A percentile compares a stretch with the other conserved stretches of the same genome.
phyloP scores from a whole-genome alignment of 2,113 vertebrate species.

The Saccopteryx leptura region DNA sequence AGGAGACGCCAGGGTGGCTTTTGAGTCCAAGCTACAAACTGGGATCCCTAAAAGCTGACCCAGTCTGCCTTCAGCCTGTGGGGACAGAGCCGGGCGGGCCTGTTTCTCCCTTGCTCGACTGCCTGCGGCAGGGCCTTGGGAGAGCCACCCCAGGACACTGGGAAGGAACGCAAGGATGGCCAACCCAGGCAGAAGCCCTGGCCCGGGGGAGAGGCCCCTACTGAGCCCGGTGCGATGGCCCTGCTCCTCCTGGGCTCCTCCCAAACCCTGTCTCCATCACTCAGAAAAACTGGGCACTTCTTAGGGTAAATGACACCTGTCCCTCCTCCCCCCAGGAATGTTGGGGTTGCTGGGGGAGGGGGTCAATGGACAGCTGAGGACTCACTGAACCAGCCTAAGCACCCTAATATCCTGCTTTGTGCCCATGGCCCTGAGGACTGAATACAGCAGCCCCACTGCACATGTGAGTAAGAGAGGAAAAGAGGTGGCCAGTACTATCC shows the following conservation, averaged over 20 bases:
- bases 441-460: no score
- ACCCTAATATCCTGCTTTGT: background rate
- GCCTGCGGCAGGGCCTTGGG: background rate
- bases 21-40: background rate
- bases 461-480: background rate
- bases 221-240: rapidly evolving
- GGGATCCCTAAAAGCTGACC: rapidly evolving
- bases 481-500: background rate
- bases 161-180: rapidly evolving
- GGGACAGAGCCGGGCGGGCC: rapidly evolving
- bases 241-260: slow-evolving; percentile 50
- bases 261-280: background rate
- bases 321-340: background rate
- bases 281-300: background rate
- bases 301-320: no score
- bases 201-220: background rate
- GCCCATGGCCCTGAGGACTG: background rate
- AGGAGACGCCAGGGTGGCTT: background rate
- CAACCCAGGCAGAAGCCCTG: background rate
- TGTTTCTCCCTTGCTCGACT: background rate
- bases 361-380: background rate
- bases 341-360: background rate
- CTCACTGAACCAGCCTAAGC: background rate
- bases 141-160: background rate
- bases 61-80: background rate